Base-by-base conservation (phyloP, 2,797 vertebrate genomes). In the Ctenopoma kingsleyae region DNA sequence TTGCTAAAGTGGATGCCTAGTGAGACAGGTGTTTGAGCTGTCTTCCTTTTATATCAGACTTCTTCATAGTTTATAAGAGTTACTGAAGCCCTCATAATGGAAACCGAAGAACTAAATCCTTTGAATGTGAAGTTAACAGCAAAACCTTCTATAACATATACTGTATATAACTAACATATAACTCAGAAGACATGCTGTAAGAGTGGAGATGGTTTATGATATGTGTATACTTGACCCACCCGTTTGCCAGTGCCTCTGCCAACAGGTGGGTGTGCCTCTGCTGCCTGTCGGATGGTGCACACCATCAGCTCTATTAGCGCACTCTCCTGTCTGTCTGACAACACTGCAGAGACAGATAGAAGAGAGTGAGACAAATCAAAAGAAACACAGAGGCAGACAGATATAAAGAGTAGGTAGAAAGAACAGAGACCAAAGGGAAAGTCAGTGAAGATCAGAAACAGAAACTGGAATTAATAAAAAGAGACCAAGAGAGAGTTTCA, bases 231-330 rank as follows among this genome's bases (percentile, higher is more conserved):
- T 17, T 15, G 25, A 69, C 96, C 83, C 93, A 98, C 98, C 91
- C 98, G 94, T 85, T 99, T 99, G 82, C 98, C 98, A 0, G 98
- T 99, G 87, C 98, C 98, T 84, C 98, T 96, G 91, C 98, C 98
- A 9, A 99, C 98, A 13, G 98, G 98, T 19, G 98, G 98, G 78
- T 99, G 98, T 1, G 98, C 98, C 91, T 99, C 98, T 3, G 98
- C 98, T 7, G 97, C 97, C 86, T 99, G 98, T 43, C 97, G 92
- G 87, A 99, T 98, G 63, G 98, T 99, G 90, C 98, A 99, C 66
- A 99, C 97, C 86, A 92, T 98, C 78, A 99, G 87, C 90, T 99
- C 98, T 63, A 99, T 99, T 64, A 99, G 95, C 13, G 98, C 97
- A 2, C 95, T 98, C 92, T 99, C 98, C 84, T 99, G 98, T 46